Evolutionary conservation across 1,140 invertebrate genomes (phyloP), one percentile per base, ranked within the genome.

Genomic region (Drosophila parabipectinata): DNA sequence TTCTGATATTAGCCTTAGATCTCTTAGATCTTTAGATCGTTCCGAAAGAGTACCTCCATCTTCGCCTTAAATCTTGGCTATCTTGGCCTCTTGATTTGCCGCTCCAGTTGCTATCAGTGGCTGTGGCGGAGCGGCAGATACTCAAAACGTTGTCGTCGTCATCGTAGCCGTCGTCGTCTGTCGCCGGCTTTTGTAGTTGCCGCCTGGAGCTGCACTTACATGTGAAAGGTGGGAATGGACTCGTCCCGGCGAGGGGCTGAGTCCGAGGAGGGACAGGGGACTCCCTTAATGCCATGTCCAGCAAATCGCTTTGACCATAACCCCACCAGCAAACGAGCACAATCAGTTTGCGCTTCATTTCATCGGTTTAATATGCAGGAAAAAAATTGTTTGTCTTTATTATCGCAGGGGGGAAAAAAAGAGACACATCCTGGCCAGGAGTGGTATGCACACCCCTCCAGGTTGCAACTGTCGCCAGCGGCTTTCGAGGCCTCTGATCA

Each of bases 291-390:
- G 73, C 74, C 82, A 83, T 87, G 81, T 87, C 73, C 63, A 59
- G 60, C 71, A 71, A 80, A 81, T 87, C 79, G 78, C 71, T 73
- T 63, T 75, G 54, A 77, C 75, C 60, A 67, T 68, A 69, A 50
- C 41, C 30, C 39, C 66, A 55, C 6, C 41, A n/a, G 60, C 50
- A 47, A 56, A 75, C 61, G 62, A 63, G 56, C 69, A 63, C 69
- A 76, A 81, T 73, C 82, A 68, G 74, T 81, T 87, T 88, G 79
- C 76, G 72, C 83, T 77, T 83, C 75, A 88, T 69, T 87, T 82
- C 79, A 88, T 78, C 84, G 75, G 57, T 63, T 77, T 77, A 77
- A 77, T 77, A 64, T 64, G 72, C 66, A 63, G 34, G 59, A 37
- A 72, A 60, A 59, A 56, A 62, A 82, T 75, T 66, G 79, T 71